phyloP scores from a whole-genome alignment of 2,113 vertebrate species.

The Trichomycterus rosablanca region DNA sequence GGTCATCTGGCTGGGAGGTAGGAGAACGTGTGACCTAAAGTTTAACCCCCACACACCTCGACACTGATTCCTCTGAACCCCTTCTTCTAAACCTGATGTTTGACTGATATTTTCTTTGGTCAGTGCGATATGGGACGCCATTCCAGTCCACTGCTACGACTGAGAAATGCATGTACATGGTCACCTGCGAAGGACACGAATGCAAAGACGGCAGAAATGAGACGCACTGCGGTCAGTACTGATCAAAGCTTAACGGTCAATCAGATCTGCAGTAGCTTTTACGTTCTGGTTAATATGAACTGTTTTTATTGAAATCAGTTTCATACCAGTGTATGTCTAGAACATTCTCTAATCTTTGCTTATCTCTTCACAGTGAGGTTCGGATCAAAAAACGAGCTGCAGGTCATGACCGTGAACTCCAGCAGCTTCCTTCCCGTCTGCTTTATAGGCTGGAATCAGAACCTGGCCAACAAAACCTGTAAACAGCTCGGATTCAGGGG shows the following conservation, averaged over 20 bases:
- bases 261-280: background rate
- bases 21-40: too few species aligned
- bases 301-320: too few species aligned
- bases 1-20: slow-evolving; percentile 46
- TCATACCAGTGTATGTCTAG: too few species aligned
- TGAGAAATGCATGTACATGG: slow-evolving; percentile 26
- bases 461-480: slow-evolving; percentile 42
- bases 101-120: background rate
- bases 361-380: slow-evolving; percentile 40
- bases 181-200: slow-evolving; percentile 40
- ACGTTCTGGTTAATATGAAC: too few species aligned
- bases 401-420: slow-evolving; percentile 36
- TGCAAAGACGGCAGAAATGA: slow-evolving; percentile 48
- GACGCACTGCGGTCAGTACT: slow-evolving; percentile 41
- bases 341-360: too few species aligned
- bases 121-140: slow-evolving; percentile 37
- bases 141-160: background rate
- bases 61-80: too few species aligned
- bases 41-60: too few species aligned
- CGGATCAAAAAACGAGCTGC: slow-evolving; percentile 31
- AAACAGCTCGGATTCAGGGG: slow-evolving; percentile 46
- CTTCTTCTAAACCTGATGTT: too few species aligned
- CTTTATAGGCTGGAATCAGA: slow-evolving; percentile 26
- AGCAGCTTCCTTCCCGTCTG: slow-evolving; percentile 41
- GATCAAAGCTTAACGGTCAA: background rate